These are phyloP conservation scores for Ostrea denselamellosa DNA, from an alignment of 1,140 invertebrate species.

Conservation along the genomic window DNA sequence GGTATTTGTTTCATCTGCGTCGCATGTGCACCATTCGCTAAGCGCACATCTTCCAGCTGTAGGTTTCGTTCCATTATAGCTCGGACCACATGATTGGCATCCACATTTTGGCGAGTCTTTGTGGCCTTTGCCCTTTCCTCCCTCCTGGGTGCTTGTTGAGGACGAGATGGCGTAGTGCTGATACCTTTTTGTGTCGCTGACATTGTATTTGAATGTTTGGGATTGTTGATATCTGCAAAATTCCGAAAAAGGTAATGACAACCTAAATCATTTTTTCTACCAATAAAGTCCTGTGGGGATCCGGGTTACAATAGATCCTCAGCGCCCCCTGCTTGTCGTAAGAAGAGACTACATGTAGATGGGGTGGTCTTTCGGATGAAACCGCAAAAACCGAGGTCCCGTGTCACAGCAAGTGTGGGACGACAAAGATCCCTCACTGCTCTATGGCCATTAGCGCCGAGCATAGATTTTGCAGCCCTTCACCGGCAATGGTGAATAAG, in stretches of 20 bases:
- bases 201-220: slow-evolving; percentile 54
- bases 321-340: no score
- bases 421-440: no score
- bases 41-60: neutral
- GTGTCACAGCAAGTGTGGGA: no score
- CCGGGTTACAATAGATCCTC: no score
- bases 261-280: neutral
- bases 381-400: no score
- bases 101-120: neutral
- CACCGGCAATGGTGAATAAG: no score
- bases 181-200: slow-evolving; percentile 40
- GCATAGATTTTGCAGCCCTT: no score
- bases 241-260: neutral
- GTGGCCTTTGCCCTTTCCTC: neutral
- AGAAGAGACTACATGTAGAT: no score
- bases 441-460: no score
- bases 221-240: neutral
- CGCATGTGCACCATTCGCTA: neutral
- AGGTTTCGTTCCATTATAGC: neutral
- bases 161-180: neutral
- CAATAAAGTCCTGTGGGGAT: no score
- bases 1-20: slow-evolving; percentile 37
- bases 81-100: slow-evolving; percentile 1
- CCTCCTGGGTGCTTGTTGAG: slow-evolving; percentile 27
- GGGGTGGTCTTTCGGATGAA: no score